Conservation (phyloP, 2,113 vertebrate species). For the Tonatia bakeri region DNA sequence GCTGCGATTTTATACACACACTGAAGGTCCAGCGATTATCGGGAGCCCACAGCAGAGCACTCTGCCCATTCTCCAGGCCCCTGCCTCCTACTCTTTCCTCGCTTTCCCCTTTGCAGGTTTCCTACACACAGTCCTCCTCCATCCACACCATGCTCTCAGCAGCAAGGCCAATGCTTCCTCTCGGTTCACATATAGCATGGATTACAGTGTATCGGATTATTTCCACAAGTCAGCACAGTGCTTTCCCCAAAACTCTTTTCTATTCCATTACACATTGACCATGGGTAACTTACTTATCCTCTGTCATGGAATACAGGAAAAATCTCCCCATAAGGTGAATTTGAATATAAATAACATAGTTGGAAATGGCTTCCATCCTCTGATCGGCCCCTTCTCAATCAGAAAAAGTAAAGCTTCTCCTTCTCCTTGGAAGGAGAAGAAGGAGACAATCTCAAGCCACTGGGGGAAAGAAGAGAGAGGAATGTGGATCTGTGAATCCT, state of each 20-base stretch:
- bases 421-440: background rate
- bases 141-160: background rate
- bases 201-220: background rate
- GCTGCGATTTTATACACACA: background rate
- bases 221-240: background rate
- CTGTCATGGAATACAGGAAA: background rate
- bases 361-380: background rate
- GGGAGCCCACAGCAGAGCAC: background rate
- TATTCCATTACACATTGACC: background rate
- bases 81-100: background rate
- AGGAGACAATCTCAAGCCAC: background rate
- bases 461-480: background rate
- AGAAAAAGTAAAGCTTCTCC: background rate
- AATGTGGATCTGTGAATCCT: background rate
- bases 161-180: background rate
- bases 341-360: background rate
- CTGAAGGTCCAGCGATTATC: background rate
- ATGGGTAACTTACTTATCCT: background rate
- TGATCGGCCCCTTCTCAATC: background rate
- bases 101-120: background rate
- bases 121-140: background rate
- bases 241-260: background rate
- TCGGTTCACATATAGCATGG: background rate
- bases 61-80: background rate
- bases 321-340: background rate